These are phyloP conservation scores for Aporophyla nigra DNA, from an alignment of 2,888 invertebrate genomes.

Conservation along the genomic window DNA sequence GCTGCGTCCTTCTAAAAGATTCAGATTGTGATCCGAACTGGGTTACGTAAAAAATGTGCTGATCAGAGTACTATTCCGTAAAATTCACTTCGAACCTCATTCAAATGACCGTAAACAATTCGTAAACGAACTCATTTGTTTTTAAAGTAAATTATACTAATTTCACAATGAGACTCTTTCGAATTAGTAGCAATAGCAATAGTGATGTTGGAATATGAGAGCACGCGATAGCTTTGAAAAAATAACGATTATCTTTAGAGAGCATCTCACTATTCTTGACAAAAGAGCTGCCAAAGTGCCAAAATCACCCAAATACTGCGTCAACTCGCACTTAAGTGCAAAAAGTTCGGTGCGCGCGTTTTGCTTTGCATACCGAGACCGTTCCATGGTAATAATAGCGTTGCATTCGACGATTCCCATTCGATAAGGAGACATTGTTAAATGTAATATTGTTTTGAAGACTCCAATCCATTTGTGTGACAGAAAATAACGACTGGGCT, in stretches of 20 bases:
- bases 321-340: constrained; percentile 1
- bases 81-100: not conserved
- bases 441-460: not conserved
- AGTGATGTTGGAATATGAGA: not conserved
- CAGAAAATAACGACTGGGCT: not conserved
- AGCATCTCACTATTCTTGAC: too few relatives aligned
- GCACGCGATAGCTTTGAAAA: not conserved
- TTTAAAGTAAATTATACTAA: not conserved
- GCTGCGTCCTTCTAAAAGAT: too few relatives aligned
- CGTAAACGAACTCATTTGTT: not conserved
- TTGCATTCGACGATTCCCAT: not conserved
- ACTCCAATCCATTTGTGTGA: not conserved
- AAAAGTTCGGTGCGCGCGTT: constrained; percentile 12
- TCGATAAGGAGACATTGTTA: not conserved
- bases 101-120: not conserved
- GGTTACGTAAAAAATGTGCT: too few relatives aligned
- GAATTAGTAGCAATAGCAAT: not conserved
- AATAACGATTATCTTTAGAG: too few relatives aligned
- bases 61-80: too few relatives aligned
- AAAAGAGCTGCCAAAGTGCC: not conserved
- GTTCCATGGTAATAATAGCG: constrained; percentile 48
- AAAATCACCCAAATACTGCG: not conserved
- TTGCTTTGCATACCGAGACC: constrained; percentile 34
- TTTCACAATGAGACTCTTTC: not conserved
- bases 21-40: too few relatives aligned